A percentile compares a stretch with the other conserved stretches of the same genome.
Conservation (phyloP, 2,113 vertebrate species). For the Mastomys natalensis region DNA sequence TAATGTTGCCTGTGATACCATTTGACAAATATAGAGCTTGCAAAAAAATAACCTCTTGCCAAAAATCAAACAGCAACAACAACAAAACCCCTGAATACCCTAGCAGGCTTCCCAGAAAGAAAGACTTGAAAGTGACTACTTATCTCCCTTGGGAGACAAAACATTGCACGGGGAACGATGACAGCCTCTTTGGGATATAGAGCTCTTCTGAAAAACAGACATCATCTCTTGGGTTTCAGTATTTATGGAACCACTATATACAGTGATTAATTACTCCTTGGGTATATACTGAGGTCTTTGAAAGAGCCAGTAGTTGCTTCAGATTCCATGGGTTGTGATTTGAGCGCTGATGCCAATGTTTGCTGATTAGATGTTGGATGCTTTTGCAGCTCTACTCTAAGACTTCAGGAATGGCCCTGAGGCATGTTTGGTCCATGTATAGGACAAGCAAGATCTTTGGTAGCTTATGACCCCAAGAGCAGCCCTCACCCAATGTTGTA, state of each 20-base stretch:
- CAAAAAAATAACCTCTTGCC: slow-evolving; percentile 37
- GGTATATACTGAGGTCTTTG: not conserved
- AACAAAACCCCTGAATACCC: slow-evolving; percentile 28
- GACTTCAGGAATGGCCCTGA: not conserved
- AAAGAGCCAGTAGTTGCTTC: not conserved
- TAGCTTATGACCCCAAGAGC: not conserved
- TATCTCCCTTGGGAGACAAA: not conserved
- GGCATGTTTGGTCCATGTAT: not conserved
- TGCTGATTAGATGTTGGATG: not conserved
- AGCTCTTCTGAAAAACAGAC: not conserved
- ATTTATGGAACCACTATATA: not conserved
- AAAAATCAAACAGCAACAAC: slow-evolving; percentile 53
- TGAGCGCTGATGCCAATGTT: not conserved
- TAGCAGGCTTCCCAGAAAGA: slow-evolving; percentile 37
- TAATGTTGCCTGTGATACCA: slow-evolving; percentile 68
- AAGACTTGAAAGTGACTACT: not conserved
- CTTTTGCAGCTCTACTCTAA: not conserved
- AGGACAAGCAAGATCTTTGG: not conserved
- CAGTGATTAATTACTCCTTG: not conserved
- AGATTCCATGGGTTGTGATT: not conserved
- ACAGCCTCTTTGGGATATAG: not conserved
- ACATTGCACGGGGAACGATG: not conserved
- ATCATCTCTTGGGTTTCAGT: not conserved
- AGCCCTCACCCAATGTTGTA: not conserved
- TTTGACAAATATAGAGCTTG: slow-evolving; percentile 73